Conservation (phyloP, 1,140 invertebrate species). For the Micrasema minimum region DNA sequence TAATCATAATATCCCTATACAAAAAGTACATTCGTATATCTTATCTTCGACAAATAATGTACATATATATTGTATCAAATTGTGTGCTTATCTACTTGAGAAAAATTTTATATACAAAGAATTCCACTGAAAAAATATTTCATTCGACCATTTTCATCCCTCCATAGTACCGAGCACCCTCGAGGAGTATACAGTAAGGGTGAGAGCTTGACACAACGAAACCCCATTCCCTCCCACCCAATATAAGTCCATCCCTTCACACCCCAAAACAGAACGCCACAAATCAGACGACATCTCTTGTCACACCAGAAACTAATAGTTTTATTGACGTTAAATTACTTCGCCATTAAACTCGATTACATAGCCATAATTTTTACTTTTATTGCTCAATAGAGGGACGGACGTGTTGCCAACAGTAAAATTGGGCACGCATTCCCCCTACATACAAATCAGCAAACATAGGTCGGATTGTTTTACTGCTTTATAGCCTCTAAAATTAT, state of each 20-base stretch:
- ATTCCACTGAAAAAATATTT: no score
- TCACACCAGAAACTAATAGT: constrained; percentile 44
- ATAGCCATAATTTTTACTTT: constrained; percentile 50
- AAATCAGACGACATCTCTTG: constrained; percentile 46
- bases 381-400: constrained; percentile 45
- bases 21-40: no score
- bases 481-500: no score
- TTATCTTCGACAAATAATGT: no score
- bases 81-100: no score
- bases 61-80: no score
- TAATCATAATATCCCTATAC: no score
- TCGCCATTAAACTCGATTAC: constrained; percentile 49
- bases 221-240: constrained; percentile 12
- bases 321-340: constrained; percentile 52
- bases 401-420: constrained; percentile 15
- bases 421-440: constrained; percentile 9
- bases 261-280: constrained; percentile 26
- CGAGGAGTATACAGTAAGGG: no score
- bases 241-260: constrained; percentile 8
- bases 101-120: no score
- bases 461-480: no score
- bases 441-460: constrained; percentile 23
- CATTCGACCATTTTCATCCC: no score
- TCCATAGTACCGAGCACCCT: no score
- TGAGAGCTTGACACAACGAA: constrained; percentile 1